phyloP scores from a whole-genome alignment of 2,888 invertebrate species.

The Pocota personata region DNA sequence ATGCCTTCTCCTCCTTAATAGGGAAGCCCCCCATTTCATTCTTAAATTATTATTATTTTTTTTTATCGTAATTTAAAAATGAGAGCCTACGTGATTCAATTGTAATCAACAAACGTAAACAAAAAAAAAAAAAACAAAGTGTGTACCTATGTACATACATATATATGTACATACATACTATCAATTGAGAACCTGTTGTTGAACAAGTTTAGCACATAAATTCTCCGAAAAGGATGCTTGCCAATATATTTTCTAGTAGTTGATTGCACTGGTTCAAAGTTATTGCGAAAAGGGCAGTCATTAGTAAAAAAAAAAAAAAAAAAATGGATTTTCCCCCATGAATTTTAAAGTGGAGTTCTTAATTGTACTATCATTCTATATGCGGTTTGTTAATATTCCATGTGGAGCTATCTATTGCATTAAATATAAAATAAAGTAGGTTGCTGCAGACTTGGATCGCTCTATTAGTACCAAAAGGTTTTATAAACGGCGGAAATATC shows the following conservation, averaged over 20 bases:
- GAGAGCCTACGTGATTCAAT: slow-evolving; percentile 60
- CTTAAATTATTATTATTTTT: slow-evolving; percentile 53
- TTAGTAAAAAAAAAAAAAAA: background rate
- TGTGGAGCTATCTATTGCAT: too few relatives aligned
- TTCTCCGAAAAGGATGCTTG: background rate
- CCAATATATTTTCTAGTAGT: background rate
- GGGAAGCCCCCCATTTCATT: slow-evolving; percentile 54
- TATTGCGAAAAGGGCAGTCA: background rate
- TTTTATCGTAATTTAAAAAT: slow-evolving; percentile 27
- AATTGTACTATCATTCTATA: too few relatives aligned
- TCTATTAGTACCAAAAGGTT: too few relatives aligned
- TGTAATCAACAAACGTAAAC: slow-evolving; percentile 69
- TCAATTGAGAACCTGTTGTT: slow-evolving; percentile 63
- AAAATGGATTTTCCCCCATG: too few relatives aligned
- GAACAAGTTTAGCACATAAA: slow-evolving; percentile 9
- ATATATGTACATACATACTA: slow-evolving; percentile 17
- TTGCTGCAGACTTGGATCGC: too few relatives aligned
- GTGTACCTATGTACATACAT: slow-evolving; percentile 18
- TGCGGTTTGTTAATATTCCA: too few relatives aligned
- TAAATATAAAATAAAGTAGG: too few relatives aligned
- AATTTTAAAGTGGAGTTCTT: too few relatives aligned
- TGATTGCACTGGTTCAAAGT: background rate
- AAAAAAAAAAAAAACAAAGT: slow-evolving; percentile 65
- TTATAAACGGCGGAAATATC: too few relatives aligned
- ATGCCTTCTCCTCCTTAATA: background rate